phyloP scores from a whole-genome alignment of 2,888 invertebrate genomes.

The Pammene fasciana region DNA sequence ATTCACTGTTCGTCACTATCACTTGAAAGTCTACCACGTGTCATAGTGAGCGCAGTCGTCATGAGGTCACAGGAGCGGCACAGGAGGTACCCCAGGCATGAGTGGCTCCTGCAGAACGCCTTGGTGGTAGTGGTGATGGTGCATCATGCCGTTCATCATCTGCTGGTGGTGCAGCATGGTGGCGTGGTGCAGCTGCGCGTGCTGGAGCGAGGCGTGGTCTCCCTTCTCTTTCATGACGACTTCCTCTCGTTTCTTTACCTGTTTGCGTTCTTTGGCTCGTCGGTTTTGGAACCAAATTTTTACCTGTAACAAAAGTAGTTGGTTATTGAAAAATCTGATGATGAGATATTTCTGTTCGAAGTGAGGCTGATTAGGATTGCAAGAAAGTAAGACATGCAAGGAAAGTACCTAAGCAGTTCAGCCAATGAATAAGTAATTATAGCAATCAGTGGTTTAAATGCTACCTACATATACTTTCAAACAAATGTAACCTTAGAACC shows the following conservation, averaged over 20 bases:
- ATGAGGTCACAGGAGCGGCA: conserved; percentile 81
- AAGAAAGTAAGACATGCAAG: not conserved
- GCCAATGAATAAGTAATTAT: too few relatives aligned
- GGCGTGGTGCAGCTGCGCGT: conserved; percentile 80
- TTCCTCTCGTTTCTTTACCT: conserved; percentile 92
- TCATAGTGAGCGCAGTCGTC: conserved; percentile 66
- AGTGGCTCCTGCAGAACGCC: conserved; percentile 78
- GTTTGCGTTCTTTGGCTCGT: conserved; percentile 96
- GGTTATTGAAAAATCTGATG: not conserved
- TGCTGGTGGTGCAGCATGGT: conserved; percentile 82
- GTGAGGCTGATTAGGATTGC: not conserved
- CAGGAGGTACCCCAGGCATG: conserved; percentile 74
- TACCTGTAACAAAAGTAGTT: conserved; percentile 75
- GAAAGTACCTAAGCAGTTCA: not conserved
- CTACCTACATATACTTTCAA: too few relatives aligned
- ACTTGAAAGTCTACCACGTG: conserved; percentile 52
- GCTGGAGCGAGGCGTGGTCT: conserved; percentile 77
- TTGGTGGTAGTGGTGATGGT: conserved; percentile 80
- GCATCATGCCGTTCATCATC: conserved; percentile 82
- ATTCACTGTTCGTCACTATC: conserved; percentile 42
- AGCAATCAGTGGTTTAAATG: too few relatives aligned
- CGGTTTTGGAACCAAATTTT: conserved; percentile 96
- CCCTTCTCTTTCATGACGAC: conserved; percentile 85
- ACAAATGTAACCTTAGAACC: too few relatives aligned
- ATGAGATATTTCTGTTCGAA: too few relatives aligned